These are phyloP conservation scores for Cricetomys ansorgei DNA, from an alignment of 2,113 vertebrate genomes.

Conservation along the genomic window DNA sequence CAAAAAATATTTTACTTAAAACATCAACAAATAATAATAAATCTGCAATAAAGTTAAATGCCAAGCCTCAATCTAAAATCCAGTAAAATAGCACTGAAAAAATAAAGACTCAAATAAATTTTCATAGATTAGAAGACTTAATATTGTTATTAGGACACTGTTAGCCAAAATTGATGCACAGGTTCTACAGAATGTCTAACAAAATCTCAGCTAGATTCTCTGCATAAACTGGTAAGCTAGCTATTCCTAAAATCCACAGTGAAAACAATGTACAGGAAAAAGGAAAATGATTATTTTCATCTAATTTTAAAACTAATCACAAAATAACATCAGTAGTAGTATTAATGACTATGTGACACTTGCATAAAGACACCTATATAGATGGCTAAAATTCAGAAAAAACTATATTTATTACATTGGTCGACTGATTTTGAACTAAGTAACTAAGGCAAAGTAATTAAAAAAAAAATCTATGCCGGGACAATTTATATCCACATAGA, in stretches of 20 bases:
- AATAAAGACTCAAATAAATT: not conserved
- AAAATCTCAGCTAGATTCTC: not conserved
- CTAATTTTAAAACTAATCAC: slow-evolving; percentile 23
- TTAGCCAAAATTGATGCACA: not conserved
- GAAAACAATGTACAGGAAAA: not conserved
- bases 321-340: not conserved
- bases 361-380: not conserved
- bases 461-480: not conserved
- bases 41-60: not conserved
- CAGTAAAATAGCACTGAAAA: not conserved
- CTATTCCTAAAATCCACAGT: not conserved
- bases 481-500: not conserved
- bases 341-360: not conserved
- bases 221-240: not conserved
- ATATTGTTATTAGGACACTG: not conserved
- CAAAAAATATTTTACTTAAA: not conserved
- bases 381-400: slow-evolving; percentile 23
- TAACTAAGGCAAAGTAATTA: not conserved
- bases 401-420: not conserved
- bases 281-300: not conserved
- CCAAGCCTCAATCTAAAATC: not conserved
- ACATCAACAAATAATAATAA: not conserved
- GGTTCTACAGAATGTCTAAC: not conserved
- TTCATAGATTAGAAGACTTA: not conserved
- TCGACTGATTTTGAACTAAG: slow-evolving; percentile 1